Base-by-base conservation (phyloP, 2,888 invertebrate species). In the Blera fallax region DNA sequence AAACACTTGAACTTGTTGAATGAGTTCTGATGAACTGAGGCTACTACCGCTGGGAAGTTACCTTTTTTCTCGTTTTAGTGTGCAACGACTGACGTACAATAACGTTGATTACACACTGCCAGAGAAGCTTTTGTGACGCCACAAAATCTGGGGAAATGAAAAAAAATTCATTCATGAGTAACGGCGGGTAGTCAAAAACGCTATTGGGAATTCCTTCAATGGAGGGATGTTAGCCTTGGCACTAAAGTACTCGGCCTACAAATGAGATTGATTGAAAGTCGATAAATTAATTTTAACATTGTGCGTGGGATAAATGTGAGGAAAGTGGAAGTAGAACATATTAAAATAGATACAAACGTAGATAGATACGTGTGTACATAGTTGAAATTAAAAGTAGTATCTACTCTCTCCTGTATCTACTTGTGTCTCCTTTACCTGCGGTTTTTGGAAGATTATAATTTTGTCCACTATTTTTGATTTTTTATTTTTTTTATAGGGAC, bases 1-100 rank as follows among this genome's bases (percentile, higher is more conserved):
- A 27, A 40, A 40, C 24, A 21, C 56, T 58, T 58, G 60, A 60
- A 62, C 62, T 62, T 62, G 62, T 62, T 62, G 62, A 43, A 16
- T 32, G 10, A 56, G 21, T 16, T 7, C 14, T 29, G 1, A 40
- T 14, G 21, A 1, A 11, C 16, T 21, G 37, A 60, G n/a, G n/a
- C 37, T n/a, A 24, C 37, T 16, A 21, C 7, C 34, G 14, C 56
- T 4, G 16, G n/a, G 18, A 34, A 11, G 6, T 16, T 10, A 6
- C 18, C 18, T 18, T n/a, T 56, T 34, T n/a, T n/a, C n/a, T n/a
- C n/a, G 45, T 18, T 18, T 18, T 18, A 11, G 29, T 11, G 60
- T 14, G 43, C 34, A 24, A 7, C 16, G 14, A 14, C 6, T 58
- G 58, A 58, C 58, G 58, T 52, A n/a, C 2, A 50, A 50, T n/a